These are phyloP conservation scores for Nomia melanderi DNA, from an alignment of 1,140 invertebrate genomes.

Conservation along the genomic window DNA sequence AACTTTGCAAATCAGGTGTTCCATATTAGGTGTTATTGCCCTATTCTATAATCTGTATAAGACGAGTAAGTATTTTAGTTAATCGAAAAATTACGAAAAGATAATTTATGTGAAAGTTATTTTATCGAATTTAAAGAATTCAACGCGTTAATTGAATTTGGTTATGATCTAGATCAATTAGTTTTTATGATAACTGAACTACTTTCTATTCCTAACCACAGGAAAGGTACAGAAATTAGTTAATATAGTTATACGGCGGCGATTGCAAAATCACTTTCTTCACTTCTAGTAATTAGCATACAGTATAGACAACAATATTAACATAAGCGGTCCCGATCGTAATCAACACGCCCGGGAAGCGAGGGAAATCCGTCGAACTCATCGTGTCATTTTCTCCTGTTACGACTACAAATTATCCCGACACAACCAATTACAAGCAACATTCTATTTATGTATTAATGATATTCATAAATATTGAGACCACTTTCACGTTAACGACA, in stretches of 20 bases:
- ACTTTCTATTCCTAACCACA: neutral
- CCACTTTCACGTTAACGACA: slow-evolving; percentile 12
- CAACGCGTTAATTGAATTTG: neutral
- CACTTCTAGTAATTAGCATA: neutral
- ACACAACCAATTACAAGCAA: neutral
- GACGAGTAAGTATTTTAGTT: no score
- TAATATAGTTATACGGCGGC: neutral
- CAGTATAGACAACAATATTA: neutral
- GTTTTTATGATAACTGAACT: neutral
- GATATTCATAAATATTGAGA: slow-evolving; percentile 26
- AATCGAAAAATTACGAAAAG: no score
- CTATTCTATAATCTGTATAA: no score
- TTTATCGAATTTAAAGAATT: neutral
- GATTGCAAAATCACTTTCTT: neutral
- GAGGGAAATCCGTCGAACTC: neutral
- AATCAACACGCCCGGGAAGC: neutral
- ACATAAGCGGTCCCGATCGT: neutral
- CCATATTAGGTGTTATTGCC: no score
- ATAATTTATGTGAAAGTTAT: no score
- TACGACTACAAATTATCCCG: neutral
- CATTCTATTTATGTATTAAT: neutral
- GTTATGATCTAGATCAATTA: neutral
- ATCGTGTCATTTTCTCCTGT: neutral
- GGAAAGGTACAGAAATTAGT: neutral
- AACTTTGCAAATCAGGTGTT: no score